Percentiles rank a stretch among this genome's conserved stretches.
Conservation (phyloP, 2,888 invertebrate species). For the Macaria liturata region DNA sequence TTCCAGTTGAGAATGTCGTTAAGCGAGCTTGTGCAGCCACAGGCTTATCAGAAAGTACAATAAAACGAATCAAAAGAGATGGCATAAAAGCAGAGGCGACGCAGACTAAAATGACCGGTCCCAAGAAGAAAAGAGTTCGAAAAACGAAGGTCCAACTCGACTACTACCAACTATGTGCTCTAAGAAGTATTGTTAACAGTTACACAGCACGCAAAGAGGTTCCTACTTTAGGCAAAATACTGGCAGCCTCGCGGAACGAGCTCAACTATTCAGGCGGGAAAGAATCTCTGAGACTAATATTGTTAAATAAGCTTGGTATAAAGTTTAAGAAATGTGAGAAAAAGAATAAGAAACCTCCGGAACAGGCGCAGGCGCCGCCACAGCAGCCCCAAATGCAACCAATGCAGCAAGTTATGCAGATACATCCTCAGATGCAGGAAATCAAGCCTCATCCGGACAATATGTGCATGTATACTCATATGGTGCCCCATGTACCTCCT, state of each 20-base stretch:
- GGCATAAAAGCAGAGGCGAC: constrained; percentile 72
- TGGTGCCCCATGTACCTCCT: constrained; percentile 73
- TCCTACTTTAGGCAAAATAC: constrained; percentile 73
- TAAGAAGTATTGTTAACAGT: constrained; percentile 71
- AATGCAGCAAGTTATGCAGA: constrained; percentile 39
- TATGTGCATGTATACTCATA: constrained; percentile 69
- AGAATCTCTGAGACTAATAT: constrained; percentile 70
- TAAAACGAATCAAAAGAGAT: constrained; percentile 73
- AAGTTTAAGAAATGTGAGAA: constrained; percentile 79
- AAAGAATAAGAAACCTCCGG: constrained; percentile 70
- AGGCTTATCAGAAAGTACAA: constrained; percentile 73
- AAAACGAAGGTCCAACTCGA: constrained; percentile 76
- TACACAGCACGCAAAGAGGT: constrained; percentile 72
- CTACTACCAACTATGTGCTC: constrained; percentile 71
- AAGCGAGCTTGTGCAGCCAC: constrained; percentile 75
- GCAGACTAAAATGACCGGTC: constrained; percentile 73
- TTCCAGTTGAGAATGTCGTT: constrained; percentile 74
- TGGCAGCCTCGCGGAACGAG: constrained; percentile 69
- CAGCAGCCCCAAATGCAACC: constrained; percentile 44
- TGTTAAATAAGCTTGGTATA: constrained; percentile 73
- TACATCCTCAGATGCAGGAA: constrained; percentile 49
- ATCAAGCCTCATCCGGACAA: constrained; percentile 61
- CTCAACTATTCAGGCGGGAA: constrained; percentile 72
- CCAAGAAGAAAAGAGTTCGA: constrained; percentile 71
- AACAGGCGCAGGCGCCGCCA: constrained; percentile 45